Evolutionary conservation across 2,797 vertebrate genomes (phyloP).

Genomic region (Phoeniculus purpureus): DNA sequence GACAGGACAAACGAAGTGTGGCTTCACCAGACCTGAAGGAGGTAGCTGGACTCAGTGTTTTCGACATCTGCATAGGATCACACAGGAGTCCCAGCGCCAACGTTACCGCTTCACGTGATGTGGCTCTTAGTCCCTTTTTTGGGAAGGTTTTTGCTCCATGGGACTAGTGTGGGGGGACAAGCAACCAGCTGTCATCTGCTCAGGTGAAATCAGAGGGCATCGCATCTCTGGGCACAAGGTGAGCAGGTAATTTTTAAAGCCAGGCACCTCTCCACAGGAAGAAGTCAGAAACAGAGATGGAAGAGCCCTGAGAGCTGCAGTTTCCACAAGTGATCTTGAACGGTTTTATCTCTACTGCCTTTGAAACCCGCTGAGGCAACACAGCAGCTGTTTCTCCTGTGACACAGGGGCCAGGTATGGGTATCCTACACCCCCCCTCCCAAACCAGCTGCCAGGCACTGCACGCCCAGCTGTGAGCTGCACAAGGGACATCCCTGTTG

Average conservation of each 20-base stretch:
- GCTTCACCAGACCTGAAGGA: neutral
- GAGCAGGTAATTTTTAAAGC: neutral
- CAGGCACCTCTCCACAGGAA: neutral
- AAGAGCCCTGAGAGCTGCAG: neutral
- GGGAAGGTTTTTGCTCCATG: neutral
- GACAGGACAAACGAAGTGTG: neutral
- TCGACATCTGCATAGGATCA: neutral
- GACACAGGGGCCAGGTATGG: fast-evolving
- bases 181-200: neutral
- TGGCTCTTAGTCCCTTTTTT: neutral
- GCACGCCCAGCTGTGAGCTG: fast-evolving
- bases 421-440: neutral
- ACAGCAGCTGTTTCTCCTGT: neutral
- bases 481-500: fast-evolving
- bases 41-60: neutral
- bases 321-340: neutral
- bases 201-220: neutral
- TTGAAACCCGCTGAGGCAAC: neutral
- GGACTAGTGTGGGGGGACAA: neutral
- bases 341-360: neutral
- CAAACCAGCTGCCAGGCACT: fast-evolving
- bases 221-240: neutral
- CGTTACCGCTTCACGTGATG: neutral
- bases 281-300: neutral
- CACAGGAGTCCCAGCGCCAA: neutral